A percentile compares a stretch with the other conserved stretches of the same genome.
These are phyloP conservation scores for Ginglymostoma cirratum DNA, from an alignment of 2,113 vertebrate genomes.

Conservation along the genomic window DNA sequence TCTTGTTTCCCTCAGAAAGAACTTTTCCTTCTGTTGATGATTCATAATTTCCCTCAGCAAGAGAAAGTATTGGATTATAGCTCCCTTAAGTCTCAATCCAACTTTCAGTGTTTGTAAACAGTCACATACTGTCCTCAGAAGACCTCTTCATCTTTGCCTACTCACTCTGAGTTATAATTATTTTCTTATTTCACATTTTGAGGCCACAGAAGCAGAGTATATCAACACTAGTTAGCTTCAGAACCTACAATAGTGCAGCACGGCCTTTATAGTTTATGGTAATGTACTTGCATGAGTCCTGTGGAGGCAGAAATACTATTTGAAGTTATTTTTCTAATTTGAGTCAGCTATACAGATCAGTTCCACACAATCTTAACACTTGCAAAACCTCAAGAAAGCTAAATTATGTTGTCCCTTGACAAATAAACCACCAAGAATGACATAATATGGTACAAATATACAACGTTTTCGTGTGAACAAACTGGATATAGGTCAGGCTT, in stretches of 20 bases:
- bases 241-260: background rate
- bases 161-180: background rate
- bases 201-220: background rate
- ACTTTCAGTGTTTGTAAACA: background rate
- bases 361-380: background rate
- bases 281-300: background rate
- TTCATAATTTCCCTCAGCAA: background rate
- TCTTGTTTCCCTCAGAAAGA: background rate
- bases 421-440: background rate
- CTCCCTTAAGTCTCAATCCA: background rate
- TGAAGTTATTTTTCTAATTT: background rate
- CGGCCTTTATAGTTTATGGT: background rate
- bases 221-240: background rate
- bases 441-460: background rate
- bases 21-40: background rate
- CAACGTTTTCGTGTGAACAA: too few relatives aligned
- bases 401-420: background rate
- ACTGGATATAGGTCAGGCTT: background rate
- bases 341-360: background rate
- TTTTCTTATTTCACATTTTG: slow-evolving; percentile 18
- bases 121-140: background rate
- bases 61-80: background rate
- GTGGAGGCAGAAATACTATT: background rate
- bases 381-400: background rate
- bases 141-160: background rate